Percentiles rank a stretch among this genome's conserved stretches.
These are phyloP conservation scores for Galeopsomyia nigrocyanea DNA, from an alignment of 2,888 invertebrate genomes.

Conservation along the genomic window DNA sequence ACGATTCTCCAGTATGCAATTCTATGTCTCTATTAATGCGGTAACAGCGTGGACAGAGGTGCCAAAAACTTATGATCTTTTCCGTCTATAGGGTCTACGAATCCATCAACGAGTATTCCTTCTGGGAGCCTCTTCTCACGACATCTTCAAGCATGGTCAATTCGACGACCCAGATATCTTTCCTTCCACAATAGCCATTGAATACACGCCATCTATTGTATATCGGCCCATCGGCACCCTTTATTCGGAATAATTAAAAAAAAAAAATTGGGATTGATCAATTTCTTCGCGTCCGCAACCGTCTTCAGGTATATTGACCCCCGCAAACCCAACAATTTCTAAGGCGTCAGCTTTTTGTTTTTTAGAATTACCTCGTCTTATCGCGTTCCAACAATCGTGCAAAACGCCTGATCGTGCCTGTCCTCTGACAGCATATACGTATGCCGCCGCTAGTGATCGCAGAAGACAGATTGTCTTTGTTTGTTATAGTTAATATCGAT, in stretches of 20 bases:
- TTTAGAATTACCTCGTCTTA: slow-evolving; percentile 6
- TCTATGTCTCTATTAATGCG: slow-evolving; percentile 22
- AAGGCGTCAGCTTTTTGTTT: slow-evolving; percentile 8
- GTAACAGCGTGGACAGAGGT: too few relatives aligned
- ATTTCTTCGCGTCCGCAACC: slow-evolving; percentile 20
- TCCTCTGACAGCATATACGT: background rate
- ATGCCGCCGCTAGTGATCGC: background rate
- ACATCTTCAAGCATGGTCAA: too few relatives aligned
- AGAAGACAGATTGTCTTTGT: slow-evolving; percentile 23
- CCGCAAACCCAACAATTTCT: slow-evolving; percentile 1
- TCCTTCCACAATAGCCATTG: slow-evolving; percentile 4
- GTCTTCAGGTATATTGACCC: background rate
- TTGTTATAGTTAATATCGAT: slow-evolving; percentile 13
- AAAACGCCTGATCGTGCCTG: background rate
- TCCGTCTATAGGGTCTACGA: slow-evolving; percentile 45
- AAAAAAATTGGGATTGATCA: slow-evolving; percentile 21
- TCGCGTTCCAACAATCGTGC: background rate
- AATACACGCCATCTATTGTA: too few relatives aligned
- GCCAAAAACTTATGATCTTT: slow-evolving; percentile 26
- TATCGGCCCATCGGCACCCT: slow-evolving; percentile 53
- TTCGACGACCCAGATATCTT: too few relatives aligned
- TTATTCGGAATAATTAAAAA: too few relatives aligned
- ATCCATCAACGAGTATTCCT: too few relatives aligned
- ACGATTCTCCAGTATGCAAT: slow-evolving; percentile 1
- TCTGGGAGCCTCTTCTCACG: too few relatives aligned